A percentile compares a stretch with the other conserved stretches of the same genome.
Evolutionary conservation across 1,140 invertebrate genomes (phyloP).

Genomic region (Hyles euphorbiae): DNA sequence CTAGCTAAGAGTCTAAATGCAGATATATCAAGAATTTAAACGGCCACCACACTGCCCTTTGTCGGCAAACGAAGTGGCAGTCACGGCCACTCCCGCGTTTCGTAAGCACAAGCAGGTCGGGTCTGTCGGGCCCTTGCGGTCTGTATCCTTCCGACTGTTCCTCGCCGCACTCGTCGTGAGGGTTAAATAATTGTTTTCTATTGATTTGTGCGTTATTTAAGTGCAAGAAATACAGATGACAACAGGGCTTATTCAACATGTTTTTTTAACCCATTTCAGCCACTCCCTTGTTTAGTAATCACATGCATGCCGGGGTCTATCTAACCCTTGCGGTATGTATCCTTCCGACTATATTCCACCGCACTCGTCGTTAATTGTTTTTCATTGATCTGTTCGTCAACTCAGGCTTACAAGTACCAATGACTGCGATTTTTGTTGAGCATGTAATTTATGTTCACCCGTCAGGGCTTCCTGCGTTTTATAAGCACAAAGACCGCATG

Average conservation of each 20-base stretch:
- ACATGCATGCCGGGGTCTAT: background rate
- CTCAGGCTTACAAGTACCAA: background rate
- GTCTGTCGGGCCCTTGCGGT: background rate
- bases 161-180: background rate
- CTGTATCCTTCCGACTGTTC: background rate
- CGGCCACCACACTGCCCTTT: constrained; percentile 15
- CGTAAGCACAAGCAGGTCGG: constrained; percentile 2
- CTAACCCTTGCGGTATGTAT: background rate
- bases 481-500: background rate
- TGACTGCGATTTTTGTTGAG: background rate
- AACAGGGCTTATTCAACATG: too few species aligned
- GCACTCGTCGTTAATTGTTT: background rate
- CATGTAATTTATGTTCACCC: too few species aligned
- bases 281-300: constrained; percentile 12
- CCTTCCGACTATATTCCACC: background rate
- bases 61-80: background rate
- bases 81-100: constrained; percentile 10
- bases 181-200: background rate
- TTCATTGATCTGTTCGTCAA: background rate
- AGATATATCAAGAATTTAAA: too few species aligned
- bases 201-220: background rate
- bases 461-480: constrained; percentile 7
- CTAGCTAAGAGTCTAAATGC: too few species aligned
- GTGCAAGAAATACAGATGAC: constrained; percentile 1
- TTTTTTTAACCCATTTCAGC: background rate